These are phyloP conservation scores for Psittacula derbiana DNA, from an alignment of 2,797 vertebrate species.

Conservation along the genomic window DNA sequence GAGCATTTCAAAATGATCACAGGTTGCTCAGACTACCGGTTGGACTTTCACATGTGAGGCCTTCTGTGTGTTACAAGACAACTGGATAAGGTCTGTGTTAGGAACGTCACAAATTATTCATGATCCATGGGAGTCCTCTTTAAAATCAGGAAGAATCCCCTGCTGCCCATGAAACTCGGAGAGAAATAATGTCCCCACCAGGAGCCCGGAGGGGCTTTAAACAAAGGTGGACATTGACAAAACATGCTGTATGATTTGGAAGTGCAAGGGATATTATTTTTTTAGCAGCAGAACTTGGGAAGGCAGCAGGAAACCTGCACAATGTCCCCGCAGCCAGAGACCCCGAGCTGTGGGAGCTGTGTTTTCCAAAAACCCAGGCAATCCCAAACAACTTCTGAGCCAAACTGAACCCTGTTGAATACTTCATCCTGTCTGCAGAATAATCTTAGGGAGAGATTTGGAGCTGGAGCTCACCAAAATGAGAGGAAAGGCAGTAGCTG, in stretches of 20 bases:
- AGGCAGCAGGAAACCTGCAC: slow-evolving; percentile 25
- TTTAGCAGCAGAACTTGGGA: background rate
- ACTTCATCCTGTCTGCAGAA: background rate
- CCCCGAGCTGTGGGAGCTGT: background rate
- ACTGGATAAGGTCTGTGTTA: background rate
- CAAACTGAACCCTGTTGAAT: background rate
- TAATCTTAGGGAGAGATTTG: background rate
- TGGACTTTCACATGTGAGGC: background rate
- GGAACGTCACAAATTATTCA: background rate
- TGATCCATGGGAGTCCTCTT: slow-evolving; percentile 5
- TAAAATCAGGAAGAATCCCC: slow-evolving; percentile 48
- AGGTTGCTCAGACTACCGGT: background rate
- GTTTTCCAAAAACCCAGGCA: background rate
- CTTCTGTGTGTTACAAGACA: background rate
- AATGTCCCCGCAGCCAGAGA: background rate
- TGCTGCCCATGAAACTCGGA: background rate
- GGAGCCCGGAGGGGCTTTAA: slow-evolving; percentile 21
- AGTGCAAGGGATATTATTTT: background rate
- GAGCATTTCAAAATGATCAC: background rate
- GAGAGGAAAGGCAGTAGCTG: background rate
- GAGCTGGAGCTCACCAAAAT: background rate
- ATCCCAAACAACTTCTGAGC: background rate
- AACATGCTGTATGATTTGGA: background rate
- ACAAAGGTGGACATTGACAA: slow-evolving; percentile 47
- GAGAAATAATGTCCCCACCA: slow-evolving; percentile 46